These are phyloP conservation scores for Palythoa grandiflora DNA, from an alignment of 92 coral and sea anemone genomes.

Conservation along the genomic window DNA sequence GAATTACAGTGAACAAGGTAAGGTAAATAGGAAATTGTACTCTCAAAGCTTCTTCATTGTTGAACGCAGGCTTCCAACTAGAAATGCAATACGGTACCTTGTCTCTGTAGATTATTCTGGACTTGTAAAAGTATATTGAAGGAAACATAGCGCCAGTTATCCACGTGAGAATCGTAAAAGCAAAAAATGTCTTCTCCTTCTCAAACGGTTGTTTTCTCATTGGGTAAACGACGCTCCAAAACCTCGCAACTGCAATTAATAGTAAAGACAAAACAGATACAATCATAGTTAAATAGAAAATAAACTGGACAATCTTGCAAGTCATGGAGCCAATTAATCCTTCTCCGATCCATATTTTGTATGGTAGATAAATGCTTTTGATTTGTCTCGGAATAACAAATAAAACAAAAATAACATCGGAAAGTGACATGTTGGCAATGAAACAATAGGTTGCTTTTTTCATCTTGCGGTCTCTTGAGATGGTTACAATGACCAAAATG, in stretches of 20 bases:
- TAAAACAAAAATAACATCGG: constrained; percentile 19
- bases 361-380: neutral
- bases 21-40: neutral
- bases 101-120: neutral
- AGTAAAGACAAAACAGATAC: constrained; percentile 7
- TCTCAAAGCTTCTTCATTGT: neutral
- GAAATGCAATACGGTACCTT: neutral
- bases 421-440: constrained; percentile 30
- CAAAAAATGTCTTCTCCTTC: neutral
- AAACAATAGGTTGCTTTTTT: neutral
- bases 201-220: neutral
- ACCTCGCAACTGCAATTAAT: constrained; percentile 17
- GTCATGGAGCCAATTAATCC: constrained; percentile 9
- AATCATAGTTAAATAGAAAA: neutral
- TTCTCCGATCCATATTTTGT: neutral
- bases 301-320: neutral
- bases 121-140: neutral
- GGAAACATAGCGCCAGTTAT: neutral
- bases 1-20: neutral
- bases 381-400: constrained; percentile 11
- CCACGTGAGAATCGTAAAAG: neutral
- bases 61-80: constrained; percentile 20
- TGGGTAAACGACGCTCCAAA: constrained; percentile 5
- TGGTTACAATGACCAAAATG: constrained; percentile 4
- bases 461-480: constrained; percentile 16